Evolutionary conservation across 2,888 invertebrate genomes (phyloP).

Genomic region (Phasia obesa): DNA sequence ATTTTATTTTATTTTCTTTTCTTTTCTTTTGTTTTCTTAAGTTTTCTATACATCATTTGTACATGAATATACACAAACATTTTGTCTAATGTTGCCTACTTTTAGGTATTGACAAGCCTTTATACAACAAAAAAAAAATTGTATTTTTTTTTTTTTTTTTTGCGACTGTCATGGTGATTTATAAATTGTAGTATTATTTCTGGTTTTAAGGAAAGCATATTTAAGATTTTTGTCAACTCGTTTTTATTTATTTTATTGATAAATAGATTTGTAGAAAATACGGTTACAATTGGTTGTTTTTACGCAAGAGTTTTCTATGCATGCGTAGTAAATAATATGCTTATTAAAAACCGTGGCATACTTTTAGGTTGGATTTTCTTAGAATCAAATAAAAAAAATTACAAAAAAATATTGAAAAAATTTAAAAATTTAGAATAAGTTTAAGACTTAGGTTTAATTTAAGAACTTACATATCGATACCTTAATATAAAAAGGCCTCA

Average conservation of each 20-base stretch:
- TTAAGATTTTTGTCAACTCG: conserved; percentile 47
- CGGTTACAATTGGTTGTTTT: neutral
- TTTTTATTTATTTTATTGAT: conserved; percentile 44
- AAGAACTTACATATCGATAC: too few relatives aligned
- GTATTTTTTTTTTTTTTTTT: conserved; percentile 53
- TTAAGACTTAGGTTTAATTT: too few relatives aligned
- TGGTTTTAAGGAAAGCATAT: conserved; percentile 3
- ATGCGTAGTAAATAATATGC: neutral
- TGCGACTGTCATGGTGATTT: conserved; percentile 67
- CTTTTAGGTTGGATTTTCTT: neutral
- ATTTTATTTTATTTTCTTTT: too few relatives aligned
- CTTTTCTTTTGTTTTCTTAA: conserved; percentile 25
- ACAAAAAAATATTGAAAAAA: neutral
- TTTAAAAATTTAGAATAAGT: neutral
- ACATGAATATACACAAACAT: conserved; percentile 1
- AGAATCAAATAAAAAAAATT: neutral
- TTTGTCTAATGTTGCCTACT: conserved; percentile 63
- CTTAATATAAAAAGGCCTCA: too few relatives aligned
- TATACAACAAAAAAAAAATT: conserved; percentile 6
- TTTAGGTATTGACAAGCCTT: conserved; percentile 66
- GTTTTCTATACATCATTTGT: conserved; percentile 29
- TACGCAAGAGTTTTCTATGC: neutral
- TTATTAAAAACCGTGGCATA: neutral
- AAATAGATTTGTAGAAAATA: conserved; percentile 54
- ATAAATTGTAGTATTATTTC: conserved; percentile 49